phyloP scores from a whole-genome alignment of 1,140 invertebrate species.

The Macrobrachium rosenbergii region DNA sequence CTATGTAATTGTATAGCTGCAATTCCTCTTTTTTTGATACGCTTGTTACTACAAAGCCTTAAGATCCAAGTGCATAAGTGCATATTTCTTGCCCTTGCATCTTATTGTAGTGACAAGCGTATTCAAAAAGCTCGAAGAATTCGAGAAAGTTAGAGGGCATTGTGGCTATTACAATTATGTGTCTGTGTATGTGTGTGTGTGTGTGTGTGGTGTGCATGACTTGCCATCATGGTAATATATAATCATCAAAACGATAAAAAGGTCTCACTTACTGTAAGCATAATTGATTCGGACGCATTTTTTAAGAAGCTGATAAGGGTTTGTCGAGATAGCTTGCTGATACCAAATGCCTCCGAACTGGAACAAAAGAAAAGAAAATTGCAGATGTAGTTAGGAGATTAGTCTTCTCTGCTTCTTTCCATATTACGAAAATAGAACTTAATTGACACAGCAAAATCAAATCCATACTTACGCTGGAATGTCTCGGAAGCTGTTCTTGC shows the following conservation, averaged over 20 bases:
- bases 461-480: neutral
- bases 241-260: neutral
- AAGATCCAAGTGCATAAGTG: no score
- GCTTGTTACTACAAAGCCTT: no score
- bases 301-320: constrained; percentile 20
- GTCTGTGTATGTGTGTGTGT: no score
- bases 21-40: no score
- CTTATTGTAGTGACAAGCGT: no score
- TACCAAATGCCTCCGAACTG: constrained; percentile 36
- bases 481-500: neutral
- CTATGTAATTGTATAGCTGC: no score
- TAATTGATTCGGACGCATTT: constrained; percentile 17
- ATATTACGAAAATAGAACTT: neutral
- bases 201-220: neutral
- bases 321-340: neutral
- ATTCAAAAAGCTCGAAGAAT: no score
- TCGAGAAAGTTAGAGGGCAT: no score
- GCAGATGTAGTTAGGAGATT: neutral
- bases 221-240: neutral
- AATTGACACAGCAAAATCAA: neutral
- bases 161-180: no score
- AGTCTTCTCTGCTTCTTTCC: neutral
- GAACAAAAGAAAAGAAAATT: neutral
- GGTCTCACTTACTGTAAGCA: neutral
- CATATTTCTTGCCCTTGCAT: no score